A percentile compares a stretch with the other conserved stretches of the same genome.
phyloP scores from a whole-genome alignment of 2,888 invertebrate genomes.

The Ennomos fuscantarius region DNA sequence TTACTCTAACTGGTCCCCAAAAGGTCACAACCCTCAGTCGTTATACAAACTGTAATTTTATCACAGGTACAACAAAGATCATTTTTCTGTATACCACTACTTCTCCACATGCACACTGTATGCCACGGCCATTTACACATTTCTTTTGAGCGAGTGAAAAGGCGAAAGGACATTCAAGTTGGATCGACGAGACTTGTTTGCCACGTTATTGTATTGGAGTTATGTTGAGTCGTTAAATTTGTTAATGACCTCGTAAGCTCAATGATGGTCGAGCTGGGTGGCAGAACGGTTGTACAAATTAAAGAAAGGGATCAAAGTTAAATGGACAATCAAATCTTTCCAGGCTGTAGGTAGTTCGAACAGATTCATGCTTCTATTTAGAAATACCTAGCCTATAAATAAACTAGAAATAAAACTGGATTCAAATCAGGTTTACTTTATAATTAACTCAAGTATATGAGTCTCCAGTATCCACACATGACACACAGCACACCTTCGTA shows the following conservation, averaged over 20 bases:
- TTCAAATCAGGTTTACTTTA: neutral
- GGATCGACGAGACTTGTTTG: constrained; percentile 51
- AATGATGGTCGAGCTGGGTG: constrained; percentile 23
- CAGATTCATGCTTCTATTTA: neutral
- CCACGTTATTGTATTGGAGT: constrained; percentile 43
- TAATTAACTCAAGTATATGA: too few species aligned
- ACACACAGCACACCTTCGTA: too few species aligned
- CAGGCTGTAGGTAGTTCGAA: neutral
- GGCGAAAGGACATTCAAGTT: constrained; percentile 73
- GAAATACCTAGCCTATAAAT: too few species aligned
- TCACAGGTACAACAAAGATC: neutral
- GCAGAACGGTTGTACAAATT: constrained; percentile 2
- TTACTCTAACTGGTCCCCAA: constrained; percentile 40
- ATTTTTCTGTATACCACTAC: constrained; percentile 42
- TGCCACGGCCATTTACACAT: constrained; percentile 75
- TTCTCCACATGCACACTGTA: constrained; percentile 67
- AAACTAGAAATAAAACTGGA: neutral
- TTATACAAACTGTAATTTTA: constrained; percentile 37
- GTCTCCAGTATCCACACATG: too few species aligned
- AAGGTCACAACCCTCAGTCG: constrained; percentile 46
- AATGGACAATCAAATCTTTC: too few species aligned
- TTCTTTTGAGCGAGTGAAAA: constrained; percentile 77
- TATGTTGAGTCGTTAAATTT: constrained; percentile 31
- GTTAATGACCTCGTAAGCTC: constrained; percentile 30
- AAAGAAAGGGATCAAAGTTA: too few species aligned